phyloP scores from a whole-genome alignment of 2,113 vertebrate genomes.

The Zosterops japonicus region DNA sequence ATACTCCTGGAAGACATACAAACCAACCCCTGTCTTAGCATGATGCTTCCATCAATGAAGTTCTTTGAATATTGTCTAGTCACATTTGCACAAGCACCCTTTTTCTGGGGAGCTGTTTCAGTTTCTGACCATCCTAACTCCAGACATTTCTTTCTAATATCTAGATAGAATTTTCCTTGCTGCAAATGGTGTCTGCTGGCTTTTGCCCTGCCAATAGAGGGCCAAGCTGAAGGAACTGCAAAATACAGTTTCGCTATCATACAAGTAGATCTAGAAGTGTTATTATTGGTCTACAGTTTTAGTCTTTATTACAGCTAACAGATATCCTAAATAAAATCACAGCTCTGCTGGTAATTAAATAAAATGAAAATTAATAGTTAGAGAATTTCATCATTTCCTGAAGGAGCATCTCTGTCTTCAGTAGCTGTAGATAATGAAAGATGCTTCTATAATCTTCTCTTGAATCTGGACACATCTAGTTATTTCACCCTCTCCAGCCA shows the following conservation, averaged over 20 bases:
- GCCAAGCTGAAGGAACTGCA: background rate
- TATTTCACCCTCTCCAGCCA: background rate
- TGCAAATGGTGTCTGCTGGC: background rate
- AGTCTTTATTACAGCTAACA: background rate
- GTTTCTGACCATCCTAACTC: background rate
- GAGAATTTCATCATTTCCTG: background rate
- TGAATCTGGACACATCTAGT: background rate
- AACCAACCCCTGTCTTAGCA: background rate
- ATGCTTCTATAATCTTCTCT: background rate
- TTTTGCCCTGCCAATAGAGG: background rate
- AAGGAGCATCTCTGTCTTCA: background rate
- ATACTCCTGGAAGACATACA: background rate
- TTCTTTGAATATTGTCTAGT: background rate
- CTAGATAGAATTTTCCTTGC: background rate
- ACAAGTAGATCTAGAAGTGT: background rate
- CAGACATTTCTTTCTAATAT: background rate
- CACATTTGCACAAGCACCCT: background rate
- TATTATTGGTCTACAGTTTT: background rate
- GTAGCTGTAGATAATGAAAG: background rate
- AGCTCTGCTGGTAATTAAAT: background rate
- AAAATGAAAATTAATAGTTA: background rate
- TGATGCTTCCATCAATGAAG: accelerated
- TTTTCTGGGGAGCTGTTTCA: background rate
- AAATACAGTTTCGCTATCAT: background rate
- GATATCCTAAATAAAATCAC: background rate